phyloP scores from a whole-genome alignment of 2,888 invertebrate genomes.

The Lochmaea crataegi region DNA sequence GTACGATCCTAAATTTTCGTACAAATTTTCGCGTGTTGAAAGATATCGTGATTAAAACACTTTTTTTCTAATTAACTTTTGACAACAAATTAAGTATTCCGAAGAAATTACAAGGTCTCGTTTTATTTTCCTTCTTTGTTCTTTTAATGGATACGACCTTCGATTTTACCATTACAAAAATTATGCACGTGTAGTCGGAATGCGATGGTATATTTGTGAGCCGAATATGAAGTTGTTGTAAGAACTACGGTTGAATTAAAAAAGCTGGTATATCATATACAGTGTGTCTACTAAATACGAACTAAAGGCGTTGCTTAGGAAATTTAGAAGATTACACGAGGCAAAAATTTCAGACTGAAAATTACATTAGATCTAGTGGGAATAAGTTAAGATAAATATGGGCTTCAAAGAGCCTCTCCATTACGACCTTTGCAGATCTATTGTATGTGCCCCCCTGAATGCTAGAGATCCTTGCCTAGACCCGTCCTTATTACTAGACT shows the following conservation, averaged over 20 bases:
- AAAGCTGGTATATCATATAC: background rate
- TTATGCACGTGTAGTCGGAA: constrained; percentile 15
- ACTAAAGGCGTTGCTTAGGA: no score
- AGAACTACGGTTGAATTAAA: background rate
- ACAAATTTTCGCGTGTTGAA: background rate
- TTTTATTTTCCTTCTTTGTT: constrained; percentile 32
- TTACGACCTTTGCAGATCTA: no score
- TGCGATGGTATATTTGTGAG: constrained; percentile 8
- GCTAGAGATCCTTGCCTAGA: no score
- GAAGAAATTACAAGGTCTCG: constrained; percentile 19
- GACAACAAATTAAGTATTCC: constrained; percentile 29
- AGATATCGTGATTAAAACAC: constrained; percentile 7
- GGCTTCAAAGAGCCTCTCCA: no score
- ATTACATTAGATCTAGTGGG: no score
- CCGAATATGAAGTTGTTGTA: constrained; percentile 8
- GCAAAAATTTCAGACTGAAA: no score
- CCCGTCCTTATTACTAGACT: no score
- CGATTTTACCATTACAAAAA: constrained; percentile 26
- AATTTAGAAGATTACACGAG: no score
- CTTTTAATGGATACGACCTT: constrained; percentile 26
- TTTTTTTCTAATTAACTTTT: constrained; percentile 19
- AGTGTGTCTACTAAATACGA: background rate
- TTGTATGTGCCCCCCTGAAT: no score
- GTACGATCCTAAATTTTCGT: no score
- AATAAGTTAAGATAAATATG: no score